phyloP scores from a whole-genome alignment of 2,797 vertebrate species.

The Cyclopterus lumpus region DNA sequence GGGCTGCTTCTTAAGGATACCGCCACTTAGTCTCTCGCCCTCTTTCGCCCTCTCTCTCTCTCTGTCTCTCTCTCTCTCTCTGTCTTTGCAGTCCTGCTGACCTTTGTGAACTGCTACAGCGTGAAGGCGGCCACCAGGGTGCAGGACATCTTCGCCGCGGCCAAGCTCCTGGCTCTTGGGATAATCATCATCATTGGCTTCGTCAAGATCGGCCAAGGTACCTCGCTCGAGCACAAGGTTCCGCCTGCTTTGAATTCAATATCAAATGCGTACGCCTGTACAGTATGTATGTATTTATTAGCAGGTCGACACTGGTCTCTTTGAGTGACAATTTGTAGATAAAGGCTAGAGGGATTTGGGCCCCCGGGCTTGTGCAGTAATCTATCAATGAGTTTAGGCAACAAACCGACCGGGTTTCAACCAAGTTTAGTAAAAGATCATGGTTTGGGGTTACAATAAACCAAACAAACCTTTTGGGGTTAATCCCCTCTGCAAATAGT shows the following conservation, averaged over 20 bases:
- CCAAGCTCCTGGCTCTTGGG: conserved; percentile 91
- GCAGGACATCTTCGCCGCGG: conserved; percentile 94
- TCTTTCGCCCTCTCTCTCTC: neutral
- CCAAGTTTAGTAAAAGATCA: neutral
- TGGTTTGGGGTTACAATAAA: neutral
- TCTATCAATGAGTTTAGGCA: neutral
- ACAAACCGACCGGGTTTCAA: neutral
- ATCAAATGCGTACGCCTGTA: too few species aligned
- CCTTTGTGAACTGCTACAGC: conserved; percentile 96
- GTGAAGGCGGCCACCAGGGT: conserved; percentile 96
- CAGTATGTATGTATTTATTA: too few species aligned
- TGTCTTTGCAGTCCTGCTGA: conserved; percentile 88
- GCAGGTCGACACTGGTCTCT: too few species aligned
- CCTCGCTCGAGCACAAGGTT: neutral
- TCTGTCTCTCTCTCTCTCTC: neutral
- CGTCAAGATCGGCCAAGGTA: conserved; percentile 80
- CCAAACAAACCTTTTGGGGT: neutral
- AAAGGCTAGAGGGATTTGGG: neutral
- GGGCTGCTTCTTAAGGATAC: neutral
- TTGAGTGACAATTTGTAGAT: neutral
- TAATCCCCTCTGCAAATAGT: neutral
- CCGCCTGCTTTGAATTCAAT: too few species aligned
- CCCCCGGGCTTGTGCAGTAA: neutral
- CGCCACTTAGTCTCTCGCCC: neutral
- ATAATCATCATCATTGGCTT: conserved; percentile 97